phyloP scores from a whole-genome alignment of 1,140 invertebrate species.

The Macrobrachium nipponense region DNA sequence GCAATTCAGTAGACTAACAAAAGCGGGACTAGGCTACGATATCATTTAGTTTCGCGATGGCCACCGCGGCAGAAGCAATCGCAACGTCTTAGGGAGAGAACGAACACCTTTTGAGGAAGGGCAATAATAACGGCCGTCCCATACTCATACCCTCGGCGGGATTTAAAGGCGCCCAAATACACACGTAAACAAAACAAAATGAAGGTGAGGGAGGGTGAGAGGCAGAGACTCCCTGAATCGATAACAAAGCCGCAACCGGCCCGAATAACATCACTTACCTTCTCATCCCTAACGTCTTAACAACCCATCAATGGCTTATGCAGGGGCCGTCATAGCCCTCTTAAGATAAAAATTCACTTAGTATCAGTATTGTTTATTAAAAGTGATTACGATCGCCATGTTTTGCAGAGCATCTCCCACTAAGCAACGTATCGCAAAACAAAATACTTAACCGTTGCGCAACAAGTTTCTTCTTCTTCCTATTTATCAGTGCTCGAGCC shows the following conservation, averaged over 20 bases:
- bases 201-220: background rate
- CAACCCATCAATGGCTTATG: background rate
- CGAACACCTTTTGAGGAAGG: too few species aligned
- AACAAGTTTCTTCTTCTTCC: too few species aligned
- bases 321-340: background rate
- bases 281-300: background rate
- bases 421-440: background rate
- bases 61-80: too few species aligned
- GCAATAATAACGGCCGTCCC: too few species aligned
- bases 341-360: background rate
- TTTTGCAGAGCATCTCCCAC: constrained; percentile 10
- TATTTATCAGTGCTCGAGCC: too few species aligned
- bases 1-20: too few species aligned
- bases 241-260: background rate
- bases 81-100: too few species aligned
- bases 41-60: too few species aligned
- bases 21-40: too few species aligned
- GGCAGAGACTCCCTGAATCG: background rate
- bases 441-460: background rate
- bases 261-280: background rate
- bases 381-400: background rate
- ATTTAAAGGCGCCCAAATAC: too few species aligned
- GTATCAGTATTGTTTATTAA: background rate
- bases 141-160: too few species aligned
- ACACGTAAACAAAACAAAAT: background rate